Conservation (phyloP, 1,140 invertebrate genomes). For the Polypedilum vanderplanki region DNA sequence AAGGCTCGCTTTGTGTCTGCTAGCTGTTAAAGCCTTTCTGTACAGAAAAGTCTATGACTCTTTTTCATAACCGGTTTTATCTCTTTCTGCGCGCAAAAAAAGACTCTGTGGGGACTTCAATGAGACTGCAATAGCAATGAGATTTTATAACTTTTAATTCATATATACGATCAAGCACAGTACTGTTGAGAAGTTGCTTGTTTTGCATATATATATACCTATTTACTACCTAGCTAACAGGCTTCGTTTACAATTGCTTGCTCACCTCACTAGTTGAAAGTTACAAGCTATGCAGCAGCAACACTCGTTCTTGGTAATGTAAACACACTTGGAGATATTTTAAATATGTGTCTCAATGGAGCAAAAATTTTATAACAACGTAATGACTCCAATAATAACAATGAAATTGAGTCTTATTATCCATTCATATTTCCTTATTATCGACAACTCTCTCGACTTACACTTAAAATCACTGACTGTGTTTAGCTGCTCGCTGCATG, state of each 20-base stretch:
- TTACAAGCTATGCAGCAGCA: not conserved
- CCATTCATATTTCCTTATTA: constrained; percentile 14
- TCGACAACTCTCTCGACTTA: not conserved
- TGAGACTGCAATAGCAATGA: constrained; percentile 4
- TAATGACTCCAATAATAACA: not conserved
- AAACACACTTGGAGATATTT: not conserved
- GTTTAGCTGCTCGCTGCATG: not conserved
- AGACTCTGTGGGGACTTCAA: constrained; percentile 1
- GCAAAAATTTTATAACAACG: constrained; percentile 9
- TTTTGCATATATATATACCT: not conserved
- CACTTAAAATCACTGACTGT: not conserved
- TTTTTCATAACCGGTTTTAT: constrained; percentile 1
- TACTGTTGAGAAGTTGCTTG: not conserved
- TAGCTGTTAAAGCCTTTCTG: constrained; percentile 10
- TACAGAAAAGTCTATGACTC: constrained; percentile 12
- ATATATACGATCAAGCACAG: not conserved
- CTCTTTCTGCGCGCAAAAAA: not conserved
- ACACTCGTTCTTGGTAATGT: not conserved
- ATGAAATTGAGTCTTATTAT: not conserved
- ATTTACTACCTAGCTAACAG: not conserved
- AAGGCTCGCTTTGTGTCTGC: not conserved
- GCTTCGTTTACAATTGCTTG: no score
- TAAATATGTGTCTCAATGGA: constrained; percentile 18
- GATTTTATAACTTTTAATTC: constrained; percentile 6
- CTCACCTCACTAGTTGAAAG: not conserved